Conservation (phyloP, 2,797 vertebrate genomes). For the Hipposideros larvatus region DNA sequence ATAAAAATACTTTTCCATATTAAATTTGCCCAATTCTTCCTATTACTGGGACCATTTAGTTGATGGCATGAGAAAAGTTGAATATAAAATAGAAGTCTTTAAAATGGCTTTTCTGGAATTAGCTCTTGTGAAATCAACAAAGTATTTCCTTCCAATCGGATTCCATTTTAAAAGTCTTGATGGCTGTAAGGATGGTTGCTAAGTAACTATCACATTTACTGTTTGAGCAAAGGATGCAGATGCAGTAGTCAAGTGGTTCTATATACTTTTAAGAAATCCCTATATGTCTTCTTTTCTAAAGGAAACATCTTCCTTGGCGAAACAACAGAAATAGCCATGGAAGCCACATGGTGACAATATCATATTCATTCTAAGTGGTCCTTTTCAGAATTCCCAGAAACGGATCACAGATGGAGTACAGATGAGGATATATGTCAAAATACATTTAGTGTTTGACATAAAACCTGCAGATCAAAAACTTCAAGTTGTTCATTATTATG, state of each 20-base stretch:
- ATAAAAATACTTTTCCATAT: neutral
- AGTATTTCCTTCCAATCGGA: neutral
- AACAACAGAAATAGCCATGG: neutral
- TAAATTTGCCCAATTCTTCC: neutral
- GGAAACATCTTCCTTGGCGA: neutral
- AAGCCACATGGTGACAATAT: neutral
- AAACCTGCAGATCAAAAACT: neutral
- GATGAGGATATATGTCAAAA: neutral
- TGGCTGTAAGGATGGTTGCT: neutral
- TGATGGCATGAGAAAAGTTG: neutral
- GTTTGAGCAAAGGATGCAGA: neutral
- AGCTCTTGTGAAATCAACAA: neutral
- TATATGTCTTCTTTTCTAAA: constrained; percentile 26
- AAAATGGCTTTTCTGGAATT: neutral
- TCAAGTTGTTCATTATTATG: neutral
- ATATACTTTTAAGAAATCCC: neutral
- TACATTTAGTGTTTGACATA: neutral
- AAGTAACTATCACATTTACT: constrained; percentile 4
- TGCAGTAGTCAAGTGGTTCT: neutral
- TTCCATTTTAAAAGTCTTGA: neutral
- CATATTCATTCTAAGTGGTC: neutral
- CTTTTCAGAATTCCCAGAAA: neutral
- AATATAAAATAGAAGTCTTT: neutral
- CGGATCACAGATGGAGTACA: neutral
- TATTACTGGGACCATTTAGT: neutral